Evolutionary conservation across 2,113 vertebrate species (phyloP).

Genomic region (Oncorhynchus keta): DNA sequence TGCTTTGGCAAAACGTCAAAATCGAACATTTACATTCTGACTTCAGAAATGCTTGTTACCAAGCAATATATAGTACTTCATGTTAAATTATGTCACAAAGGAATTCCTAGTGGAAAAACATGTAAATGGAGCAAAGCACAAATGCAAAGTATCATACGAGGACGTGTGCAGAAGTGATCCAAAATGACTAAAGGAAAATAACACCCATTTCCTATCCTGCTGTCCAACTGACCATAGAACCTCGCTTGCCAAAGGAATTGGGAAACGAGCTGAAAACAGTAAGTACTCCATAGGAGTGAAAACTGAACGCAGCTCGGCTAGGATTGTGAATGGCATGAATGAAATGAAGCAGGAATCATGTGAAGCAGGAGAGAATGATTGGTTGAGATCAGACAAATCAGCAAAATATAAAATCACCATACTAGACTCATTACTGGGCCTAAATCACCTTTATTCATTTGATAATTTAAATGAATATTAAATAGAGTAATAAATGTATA

Average conservation of each 20-base stretch:
- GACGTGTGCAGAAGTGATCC: background rate
- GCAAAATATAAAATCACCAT: background rate
- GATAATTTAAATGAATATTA: too few species aligned
- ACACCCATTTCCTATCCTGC: too few species aligned
- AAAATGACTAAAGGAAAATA: background rate
- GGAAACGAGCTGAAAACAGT: too few species aligned
- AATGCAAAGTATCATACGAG: background rate
- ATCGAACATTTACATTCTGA: background rate
- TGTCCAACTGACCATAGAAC: background rate
- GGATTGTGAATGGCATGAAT: background rate
- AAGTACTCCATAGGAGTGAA: background rate
- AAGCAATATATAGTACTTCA: background rate
- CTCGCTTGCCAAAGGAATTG: too few species aligned
- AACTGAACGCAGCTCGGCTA: background rate
- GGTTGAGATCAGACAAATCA: background rate
- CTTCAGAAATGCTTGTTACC: background rate
- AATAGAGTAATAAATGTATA: too few species aligned
- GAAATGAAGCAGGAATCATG: background rate
- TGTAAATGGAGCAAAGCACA: background rate
- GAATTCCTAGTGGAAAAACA: background rate
- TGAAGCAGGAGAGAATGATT: background rate
- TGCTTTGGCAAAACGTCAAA: background rate
- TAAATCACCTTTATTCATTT: too few species aligned
- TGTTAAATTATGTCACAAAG: background rate
- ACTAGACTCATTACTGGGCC: background rate